Base-by-base conservation (phyloP, 2,888 invertebrate genomes). In the Torymus auratus region DNA sequence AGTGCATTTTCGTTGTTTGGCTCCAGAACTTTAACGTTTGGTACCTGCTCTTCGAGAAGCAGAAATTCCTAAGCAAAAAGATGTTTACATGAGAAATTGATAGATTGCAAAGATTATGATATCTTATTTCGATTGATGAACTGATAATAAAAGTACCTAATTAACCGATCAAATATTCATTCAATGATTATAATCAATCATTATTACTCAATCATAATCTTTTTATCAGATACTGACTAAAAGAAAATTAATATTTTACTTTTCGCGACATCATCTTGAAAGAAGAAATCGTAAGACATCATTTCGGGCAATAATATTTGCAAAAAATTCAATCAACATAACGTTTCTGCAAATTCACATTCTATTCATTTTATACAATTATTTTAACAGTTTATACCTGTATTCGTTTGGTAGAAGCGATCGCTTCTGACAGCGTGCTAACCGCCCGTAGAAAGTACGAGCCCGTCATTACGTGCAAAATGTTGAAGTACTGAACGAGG, bases 401-500 rank as follows among this genome's bases (percentile, higher is more conserved):
- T 67, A 95, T 90, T 81, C 95, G 91, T 84, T 92, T 92, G 2
- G 95, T 90, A 0, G 95, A 94, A 0, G 94, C 94, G 83, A 92
- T 91, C 1, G 94, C 92, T 90, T 95, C 95, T 0, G 94, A 94
- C 4, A 93, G 90, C 71, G 92, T 91, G 2, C 93, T 91, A 58
- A 95, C 89, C 2, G 92, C 94, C 89, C 93, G 86, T 7, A 94
- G 94, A 88, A 93, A 94, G 85, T 92, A 93, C 85, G 94, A 94
- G 67, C 94, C 94, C 91, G 94, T 93, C 11, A 94, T 93, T 20
- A 94, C 90, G 89, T 95, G 96, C 52, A 96, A 91, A 13, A 95
- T 92, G 87, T 96, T 96, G 87, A 94, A 95, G 88, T 95, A 95
- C 86, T 95, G 95, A 3, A 96, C 95, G 85, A 95, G 92, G 0